Evolutionary conservation across 2,113 vertebrate genomes (phyloP).

Genomic region (Condylura cristata): DNA sequence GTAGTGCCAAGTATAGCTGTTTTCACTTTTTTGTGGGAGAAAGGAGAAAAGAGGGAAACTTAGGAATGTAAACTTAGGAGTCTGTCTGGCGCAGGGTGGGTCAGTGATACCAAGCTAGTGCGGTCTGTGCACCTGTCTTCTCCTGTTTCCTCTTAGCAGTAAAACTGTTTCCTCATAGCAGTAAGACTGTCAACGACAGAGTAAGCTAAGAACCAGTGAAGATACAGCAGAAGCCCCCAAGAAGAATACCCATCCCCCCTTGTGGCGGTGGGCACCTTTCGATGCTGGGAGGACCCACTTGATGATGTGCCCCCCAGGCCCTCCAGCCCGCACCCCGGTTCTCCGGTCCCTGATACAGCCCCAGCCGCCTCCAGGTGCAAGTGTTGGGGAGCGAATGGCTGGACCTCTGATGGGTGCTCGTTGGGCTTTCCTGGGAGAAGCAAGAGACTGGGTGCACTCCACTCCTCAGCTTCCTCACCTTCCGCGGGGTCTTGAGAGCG

Average conservation of each 20-base stretch:
- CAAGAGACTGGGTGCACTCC: not conserved
- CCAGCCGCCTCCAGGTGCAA: not conserved
- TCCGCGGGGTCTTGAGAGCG: not conserved
- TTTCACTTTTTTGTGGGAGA: not conserved
- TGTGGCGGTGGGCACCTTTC: too few relatives aligned
- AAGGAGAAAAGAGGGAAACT: not conserved
- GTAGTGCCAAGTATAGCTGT: not conserved
- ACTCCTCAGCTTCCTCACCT: not conserved
- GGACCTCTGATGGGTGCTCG: accelerated
- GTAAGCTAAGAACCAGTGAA: not conserved
- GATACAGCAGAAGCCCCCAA: not conserved
- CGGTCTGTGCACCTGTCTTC: not conserved
- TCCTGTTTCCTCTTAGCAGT: not conserved
- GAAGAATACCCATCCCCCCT: too few relatives aligned
- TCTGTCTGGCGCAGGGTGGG: not conserved
- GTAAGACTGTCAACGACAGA: not conserved
- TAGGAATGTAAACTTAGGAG: not conserved
- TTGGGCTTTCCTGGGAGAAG: not conserved
- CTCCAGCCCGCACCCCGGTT: not conserved
- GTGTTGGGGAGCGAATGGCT: not conserved
- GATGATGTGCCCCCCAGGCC: not conserved
- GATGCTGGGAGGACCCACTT: accelerated
- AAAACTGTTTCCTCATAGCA: not conserved
- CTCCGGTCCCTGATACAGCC: not conserved
- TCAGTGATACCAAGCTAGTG: not conserved